A percentile compares a stretch with the other conserved stretches of the same genome.
These are phyloP conservation scores for Panthera leo DNA, from an alignment of 2,113 vertebrate species.

Conservation along the genomic window DNA sequence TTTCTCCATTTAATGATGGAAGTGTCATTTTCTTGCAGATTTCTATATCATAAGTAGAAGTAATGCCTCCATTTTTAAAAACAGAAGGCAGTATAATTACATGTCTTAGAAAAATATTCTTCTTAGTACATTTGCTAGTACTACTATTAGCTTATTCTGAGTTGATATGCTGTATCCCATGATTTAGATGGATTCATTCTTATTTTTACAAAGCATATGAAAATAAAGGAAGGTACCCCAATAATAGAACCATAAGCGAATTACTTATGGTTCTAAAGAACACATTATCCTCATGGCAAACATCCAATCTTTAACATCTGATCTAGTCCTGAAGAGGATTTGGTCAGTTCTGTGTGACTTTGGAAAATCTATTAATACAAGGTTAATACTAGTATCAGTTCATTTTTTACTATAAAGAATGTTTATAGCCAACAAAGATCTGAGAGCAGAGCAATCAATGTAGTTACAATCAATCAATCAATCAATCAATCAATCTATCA, in stretches of 20 bases:
- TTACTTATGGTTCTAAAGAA: too few species aligned
- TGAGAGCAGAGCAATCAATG: background rate
- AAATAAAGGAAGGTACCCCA: background rate
- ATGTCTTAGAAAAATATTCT: background rate
- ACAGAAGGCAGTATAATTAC: background rate
- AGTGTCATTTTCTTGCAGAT: background rate
- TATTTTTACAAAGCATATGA: background rate
- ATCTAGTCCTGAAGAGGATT: background rate
- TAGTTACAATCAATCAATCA: background rate
- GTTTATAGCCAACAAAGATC: background rate
- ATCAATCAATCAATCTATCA: too few species aligned
- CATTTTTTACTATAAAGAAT: background rate
- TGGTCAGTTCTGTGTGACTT: background rate
- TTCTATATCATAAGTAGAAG: background rate
- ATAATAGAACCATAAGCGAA: background rate
- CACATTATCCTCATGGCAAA: background rate
- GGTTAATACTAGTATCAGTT: background rate
- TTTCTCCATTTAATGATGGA: background rate
- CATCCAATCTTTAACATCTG: background rate
- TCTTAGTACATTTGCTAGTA: background rate
- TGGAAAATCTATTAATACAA: background rate
- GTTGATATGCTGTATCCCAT: background rate
- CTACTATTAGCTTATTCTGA: background rate
- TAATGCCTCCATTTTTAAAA: background rate
- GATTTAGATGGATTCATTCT: background rate